These are phyloP conservation scores for Drosophila silvestris DNA, from an alignment of 2,888 invertebrate species.

Conservation along the genomic window DNA sequence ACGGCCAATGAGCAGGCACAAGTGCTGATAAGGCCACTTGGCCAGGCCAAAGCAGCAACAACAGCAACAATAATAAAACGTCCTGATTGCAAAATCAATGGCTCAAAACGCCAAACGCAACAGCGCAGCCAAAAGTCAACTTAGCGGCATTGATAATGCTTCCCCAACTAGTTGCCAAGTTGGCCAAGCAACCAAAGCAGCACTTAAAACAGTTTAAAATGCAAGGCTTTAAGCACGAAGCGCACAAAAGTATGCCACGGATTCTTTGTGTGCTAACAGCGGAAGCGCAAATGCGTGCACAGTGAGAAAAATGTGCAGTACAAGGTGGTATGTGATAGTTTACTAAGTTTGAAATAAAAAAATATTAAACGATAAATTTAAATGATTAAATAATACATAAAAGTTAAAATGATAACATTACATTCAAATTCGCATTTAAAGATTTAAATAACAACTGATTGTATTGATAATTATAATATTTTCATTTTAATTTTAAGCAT, in stretches of 20 bases:
- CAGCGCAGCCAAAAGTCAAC: conserved; percentile 54
- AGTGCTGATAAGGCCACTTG: conserved; percentile 46
- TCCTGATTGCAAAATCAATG: conserved; percentile 76
- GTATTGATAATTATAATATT: too few species aligned
- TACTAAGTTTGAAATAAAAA: background rate
- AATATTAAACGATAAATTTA: background rate
- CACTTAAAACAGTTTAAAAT: conserved; percentile 48
- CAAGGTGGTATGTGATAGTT: rapidly evolving
- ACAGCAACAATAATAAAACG: conserved; percentile 39
- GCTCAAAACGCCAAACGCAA: conserved; percentile 47
- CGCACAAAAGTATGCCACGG: conserved; percentile 43
- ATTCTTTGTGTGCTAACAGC: conserved; percentile 21
- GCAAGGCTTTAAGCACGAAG: conserved; percentile 49
- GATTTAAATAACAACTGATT: too few species aligned
- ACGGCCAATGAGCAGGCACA: conserved; percentile 41
- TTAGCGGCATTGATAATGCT: conserved; percentile 47
- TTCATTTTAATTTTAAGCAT: background rate
- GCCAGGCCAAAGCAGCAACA: conserved; percentile 41
- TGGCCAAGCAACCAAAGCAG: conserved; percentile 21
- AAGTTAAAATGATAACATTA: too few species aligned
- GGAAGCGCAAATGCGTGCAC: conserved; percentile 50
- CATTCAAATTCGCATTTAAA: background rate
- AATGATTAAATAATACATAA: background rate
- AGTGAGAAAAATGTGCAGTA: too few species aligned
- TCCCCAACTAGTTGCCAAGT: conserved; percentile 4